Evolutionary conservation across 1,140 invertebrate species (phyloP).

Genomic region (Callitettix versicolor): DNA sequence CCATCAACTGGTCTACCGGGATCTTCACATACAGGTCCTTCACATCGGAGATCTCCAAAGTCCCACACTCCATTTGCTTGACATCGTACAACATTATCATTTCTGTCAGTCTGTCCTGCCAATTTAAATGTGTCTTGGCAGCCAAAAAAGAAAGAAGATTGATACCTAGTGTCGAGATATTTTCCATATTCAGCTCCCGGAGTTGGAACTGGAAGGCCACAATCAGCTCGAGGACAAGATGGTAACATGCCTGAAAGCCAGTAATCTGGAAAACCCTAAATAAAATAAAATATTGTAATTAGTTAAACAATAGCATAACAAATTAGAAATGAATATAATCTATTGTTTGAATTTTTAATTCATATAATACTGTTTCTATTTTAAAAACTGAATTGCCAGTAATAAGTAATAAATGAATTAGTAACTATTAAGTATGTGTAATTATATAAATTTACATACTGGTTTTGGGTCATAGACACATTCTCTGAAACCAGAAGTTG

Average conservation of each 20-base stretch:
- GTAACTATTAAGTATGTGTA: too few species aligned
- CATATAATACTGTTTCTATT: too few species aligned
- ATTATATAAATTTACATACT: too few species aligned
- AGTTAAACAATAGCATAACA: too few species aligned
- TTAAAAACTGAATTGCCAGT: too few species aligned
- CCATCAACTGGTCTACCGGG: constrained; percentile 89
- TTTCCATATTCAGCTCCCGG: constrained; percentile 87
- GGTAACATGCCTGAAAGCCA: constrained; percentile 82
- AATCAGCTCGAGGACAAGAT: constrained; percentile 76
- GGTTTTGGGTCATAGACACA: constrained; percentile 91
- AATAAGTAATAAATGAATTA: too few species aligned
- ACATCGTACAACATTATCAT: constrained; percentile 87
- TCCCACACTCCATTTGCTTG: constrained; percentile 91
- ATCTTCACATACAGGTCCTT: constrained; percentile 91
- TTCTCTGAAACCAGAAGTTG: constrained; percentile 74
- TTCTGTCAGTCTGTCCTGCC: constrained; percentile 80
- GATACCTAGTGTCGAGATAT: constrained; percentile 76
- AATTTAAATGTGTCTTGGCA: constrained; percentile 93
- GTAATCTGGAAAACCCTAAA: constrained; percentile 72
- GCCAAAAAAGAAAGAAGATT: constrained; percentile 90
- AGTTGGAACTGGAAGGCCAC: constrained; percentile 74
- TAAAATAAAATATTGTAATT: constrained; percentile 11
- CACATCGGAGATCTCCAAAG: constrained; percentile 89
- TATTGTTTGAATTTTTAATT: background rate
- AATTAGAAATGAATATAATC: background rate